These are phyloP conservation scores for Aplocera efformata DNA, from an alignment of 2,888 invertebrate species.

Conservation along the genomic window DNA sequence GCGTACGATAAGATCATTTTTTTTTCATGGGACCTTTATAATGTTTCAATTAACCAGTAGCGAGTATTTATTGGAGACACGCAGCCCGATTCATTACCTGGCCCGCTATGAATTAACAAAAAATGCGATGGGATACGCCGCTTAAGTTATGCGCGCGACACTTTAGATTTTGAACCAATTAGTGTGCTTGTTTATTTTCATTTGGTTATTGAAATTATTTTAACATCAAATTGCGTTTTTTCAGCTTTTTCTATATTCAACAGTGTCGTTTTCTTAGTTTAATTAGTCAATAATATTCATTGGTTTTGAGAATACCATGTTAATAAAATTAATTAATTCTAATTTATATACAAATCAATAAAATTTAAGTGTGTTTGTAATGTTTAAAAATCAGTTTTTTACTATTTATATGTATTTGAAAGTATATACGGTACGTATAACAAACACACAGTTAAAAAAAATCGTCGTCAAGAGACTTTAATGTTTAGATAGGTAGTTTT, in stretches of 20 bases:
- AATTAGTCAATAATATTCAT: too few species aligned
- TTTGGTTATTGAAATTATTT: slow-evolving; percentile 2
- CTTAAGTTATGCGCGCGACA: slow-evolving; percentile 38
- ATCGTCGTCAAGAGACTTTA: too few species aligned
- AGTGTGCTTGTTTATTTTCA: slow-evolving; percentile 10
- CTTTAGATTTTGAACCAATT: slow-evolving; percentile 24
- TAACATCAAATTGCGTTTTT: neutral
- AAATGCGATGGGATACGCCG: slow-evolving; percentile 48
- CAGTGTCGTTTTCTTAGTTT: too few species aligned
- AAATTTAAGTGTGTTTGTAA: too few species aligned
- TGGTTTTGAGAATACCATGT: too few species aligned
- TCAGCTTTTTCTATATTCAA: neutral
- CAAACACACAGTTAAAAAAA: too few species aligned
- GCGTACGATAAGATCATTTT: slow-evolving; percentile 63
- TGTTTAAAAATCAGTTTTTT: too few species aligned
- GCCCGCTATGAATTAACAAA: slow-evolving; percentile 47
- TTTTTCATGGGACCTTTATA: slow-evolving; percentile 44
- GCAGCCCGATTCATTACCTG: slow-evolving; percentile 63
- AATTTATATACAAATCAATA: too few species aligned
- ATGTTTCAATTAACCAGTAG: slow-evolving; percentile 80
- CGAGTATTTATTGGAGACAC: slow-evolving; percentile 73
- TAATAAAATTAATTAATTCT: too few species aligned
- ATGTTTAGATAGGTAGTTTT: too few species aligned
- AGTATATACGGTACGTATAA: too few species aligned
- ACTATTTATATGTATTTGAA: too few species aligned